A percentile compares a stretch with the other conserved stretches of the same genome.
These are phyloP conservation scores for Diaprepes abbreviatus DNA, from an alignment of 2,888 invertebrate genomes.

Conservation along the genomic window DNA sequence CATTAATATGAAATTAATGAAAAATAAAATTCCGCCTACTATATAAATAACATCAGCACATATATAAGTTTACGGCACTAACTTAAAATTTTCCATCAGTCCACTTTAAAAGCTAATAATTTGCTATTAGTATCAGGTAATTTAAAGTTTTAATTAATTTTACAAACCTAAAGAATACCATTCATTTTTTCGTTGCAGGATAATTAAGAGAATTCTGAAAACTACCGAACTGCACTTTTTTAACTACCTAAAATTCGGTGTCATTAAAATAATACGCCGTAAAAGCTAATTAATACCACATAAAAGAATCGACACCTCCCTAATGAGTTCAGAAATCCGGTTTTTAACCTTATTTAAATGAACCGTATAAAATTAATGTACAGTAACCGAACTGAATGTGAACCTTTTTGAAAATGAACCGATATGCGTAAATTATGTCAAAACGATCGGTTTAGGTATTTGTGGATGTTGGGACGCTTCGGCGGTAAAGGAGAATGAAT, in stretches of 20 bases:
- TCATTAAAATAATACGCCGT: constrained; percentile 50
- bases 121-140: too few species aligned
- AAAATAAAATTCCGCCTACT: too few species aligned
- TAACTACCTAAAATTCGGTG: constrained; percentile 37
- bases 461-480: too few species aligned
- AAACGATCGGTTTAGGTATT: constrained; percentile 4
- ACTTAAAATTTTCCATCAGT: too few species aligned
- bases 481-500: too few species aligned
- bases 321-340: constrained; percentile 59
- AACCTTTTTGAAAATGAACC: constrained; percentile 54
- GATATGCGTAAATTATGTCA: constrained; percentile 36
- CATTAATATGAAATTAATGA: too few species aligned
- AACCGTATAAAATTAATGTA: constrained; percentile 58
- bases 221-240: constrained; percentile 22
- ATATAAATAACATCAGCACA: too few species aligned
- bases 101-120: too few species aligned
- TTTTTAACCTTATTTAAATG: constrained; percentile 59
- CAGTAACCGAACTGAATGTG: constrained; percentile 56
- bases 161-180: neutral
- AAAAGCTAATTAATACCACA: constrained; percentile 57
- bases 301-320: constrained; percentile 57
- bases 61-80: too few species aligned
- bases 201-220: neutral
- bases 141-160: too few species aligned
- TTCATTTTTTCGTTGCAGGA: neutral